Evolutionary conservation across 2,113 vertebrate genomes (phyloP).

Genomic region (Anguilla japonica): DNA sequence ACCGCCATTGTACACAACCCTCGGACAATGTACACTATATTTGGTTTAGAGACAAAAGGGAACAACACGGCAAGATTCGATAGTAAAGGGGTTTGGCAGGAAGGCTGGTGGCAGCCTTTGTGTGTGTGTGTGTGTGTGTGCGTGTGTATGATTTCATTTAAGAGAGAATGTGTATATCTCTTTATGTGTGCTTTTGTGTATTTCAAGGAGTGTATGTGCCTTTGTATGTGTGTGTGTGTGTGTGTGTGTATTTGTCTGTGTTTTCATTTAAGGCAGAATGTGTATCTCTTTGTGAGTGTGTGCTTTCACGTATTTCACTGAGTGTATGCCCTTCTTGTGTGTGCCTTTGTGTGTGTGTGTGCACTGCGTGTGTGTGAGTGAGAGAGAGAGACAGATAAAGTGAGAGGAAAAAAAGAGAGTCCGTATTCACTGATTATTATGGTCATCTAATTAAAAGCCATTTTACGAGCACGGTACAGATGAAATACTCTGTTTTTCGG

Average conservation of each 20-base stretch:
- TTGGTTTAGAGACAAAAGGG: slow-evolving; percentile 85
- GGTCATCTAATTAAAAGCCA: slow-evolving; percentile 41
- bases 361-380: slow-evolving; percentile 21
- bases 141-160: slow-evolving; percentile 11
- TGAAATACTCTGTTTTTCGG: slow-evolving; percentile 12
- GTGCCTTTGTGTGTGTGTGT: slow-evolving; percentile 4
- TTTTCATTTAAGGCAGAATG: slow-evolving; percentile 31
- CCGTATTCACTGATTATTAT: slow-evolving; percentile 10
- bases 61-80: slow-evolving; percentile 81
- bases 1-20: slow-evolving; percentile 75
- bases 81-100: slow-evolving; percentile 77
- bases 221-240: slow-evolving; percentile 33
- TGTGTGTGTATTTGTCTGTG: slow-evolving; percentile 19
- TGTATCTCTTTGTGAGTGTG: slow-evolving; percentile 16
- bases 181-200: slow-evolving; percentile 13
- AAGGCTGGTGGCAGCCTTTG: slow-evolving; percentile 60
- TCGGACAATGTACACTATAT: slow-evolving; percentile 89
- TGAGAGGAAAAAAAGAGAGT: not conserved
- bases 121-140: slow-evolving; percentile 3
- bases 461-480: slow-evolving; percentile 45
- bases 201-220: slow-evolving; percentile 11
- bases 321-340: too few species aligned
- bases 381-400: not conserved
- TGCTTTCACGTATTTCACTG: not conserved
- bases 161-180: slow-evolving; percentile 29